Conservation (phyloP, 1,140 invertebrate species). For the Saccostrea cuccullata region DNA sequence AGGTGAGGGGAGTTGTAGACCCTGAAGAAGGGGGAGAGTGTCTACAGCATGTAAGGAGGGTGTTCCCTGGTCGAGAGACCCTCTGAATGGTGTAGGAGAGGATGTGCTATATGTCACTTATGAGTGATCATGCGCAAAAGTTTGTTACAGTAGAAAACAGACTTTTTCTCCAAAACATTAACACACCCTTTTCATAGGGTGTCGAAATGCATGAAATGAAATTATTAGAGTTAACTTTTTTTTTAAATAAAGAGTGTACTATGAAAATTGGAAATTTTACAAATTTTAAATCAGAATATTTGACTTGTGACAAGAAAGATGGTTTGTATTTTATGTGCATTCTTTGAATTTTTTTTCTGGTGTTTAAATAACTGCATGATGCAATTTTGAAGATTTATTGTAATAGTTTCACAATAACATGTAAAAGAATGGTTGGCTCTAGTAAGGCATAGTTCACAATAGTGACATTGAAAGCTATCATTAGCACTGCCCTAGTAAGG, state of each 20-base stretch:
- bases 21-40: background rate
- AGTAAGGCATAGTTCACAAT: constrained; percentile 10
- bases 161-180: background rate
- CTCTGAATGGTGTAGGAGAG: background rate
- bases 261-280: no score
- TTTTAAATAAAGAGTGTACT: background rate
- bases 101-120: background rate
- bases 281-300: no score
- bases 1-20: constrained; percentile 67
- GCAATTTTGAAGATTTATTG: background rate
- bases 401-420: background rate
- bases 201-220: background rate
- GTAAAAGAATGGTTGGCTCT: background rate
- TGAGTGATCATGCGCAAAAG: background rate
- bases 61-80: background rate
- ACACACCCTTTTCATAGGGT: background rate
- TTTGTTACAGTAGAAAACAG: background rate
- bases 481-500: constrained; percentile 27
- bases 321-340: no score
- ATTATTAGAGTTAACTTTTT: background rate
- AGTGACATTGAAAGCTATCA: background rate
- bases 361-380: no score
- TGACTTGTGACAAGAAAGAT: no score
- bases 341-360: no score
- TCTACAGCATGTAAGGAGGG: background rate